These are phyloP conservation scores for Troides helena DNA, from an alignment of 2,888 invertebrate species.

Conservation along the genomic window DNA sequence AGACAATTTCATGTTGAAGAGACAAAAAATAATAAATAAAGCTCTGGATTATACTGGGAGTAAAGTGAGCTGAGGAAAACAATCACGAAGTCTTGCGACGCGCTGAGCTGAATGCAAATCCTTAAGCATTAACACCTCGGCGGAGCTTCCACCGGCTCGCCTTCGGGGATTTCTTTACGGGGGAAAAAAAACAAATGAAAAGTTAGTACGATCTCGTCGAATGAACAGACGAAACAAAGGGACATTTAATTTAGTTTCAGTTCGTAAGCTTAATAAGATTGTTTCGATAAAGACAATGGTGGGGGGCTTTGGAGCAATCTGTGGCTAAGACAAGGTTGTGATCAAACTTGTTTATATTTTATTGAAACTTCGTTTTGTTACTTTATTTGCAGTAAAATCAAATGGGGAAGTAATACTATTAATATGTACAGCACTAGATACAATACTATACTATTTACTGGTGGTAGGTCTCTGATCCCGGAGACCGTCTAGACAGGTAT, in stretches of 20 bases:
- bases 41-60: constrained; percentile 11
- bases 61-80: constrained; percentile 16
- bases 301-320: background rate
- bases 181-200: constrained; percentile 13
- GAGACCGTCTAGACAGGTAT: too few species aligned
- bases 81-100: constrained; percentile 23
- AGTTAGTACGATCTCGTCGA: background rate
- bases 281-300: background rate
- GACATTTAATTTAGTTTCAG: constrained; percentile 5
- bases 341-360: too few species aligned
- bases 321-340: too few species aligned
- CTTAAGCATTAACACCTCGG: constrained; percentile 27
- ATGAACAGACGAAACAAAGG: constrained; percentile 1
- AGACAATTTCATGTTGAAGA: too few species aligned
- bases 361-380: too few species aligned
- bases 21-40: constrained; percentile 11
- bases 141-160: constrained; percentile 5
- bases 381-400: too few species aligned
- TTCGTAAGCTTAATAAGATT: constrained; percentile 1
- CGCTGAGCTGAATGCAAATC: constrained; percentile 25
- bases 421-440: too few species aligned
- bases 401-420: too few species aligned
- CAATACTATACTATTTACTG: too few species aligned
- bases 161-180: constrained; percentile 6
- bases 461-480: too few species aligned